Base-by-base conservation (phyloP, 2,797 vertebrate species). In the Melopsittacus undulatus region DNA sequence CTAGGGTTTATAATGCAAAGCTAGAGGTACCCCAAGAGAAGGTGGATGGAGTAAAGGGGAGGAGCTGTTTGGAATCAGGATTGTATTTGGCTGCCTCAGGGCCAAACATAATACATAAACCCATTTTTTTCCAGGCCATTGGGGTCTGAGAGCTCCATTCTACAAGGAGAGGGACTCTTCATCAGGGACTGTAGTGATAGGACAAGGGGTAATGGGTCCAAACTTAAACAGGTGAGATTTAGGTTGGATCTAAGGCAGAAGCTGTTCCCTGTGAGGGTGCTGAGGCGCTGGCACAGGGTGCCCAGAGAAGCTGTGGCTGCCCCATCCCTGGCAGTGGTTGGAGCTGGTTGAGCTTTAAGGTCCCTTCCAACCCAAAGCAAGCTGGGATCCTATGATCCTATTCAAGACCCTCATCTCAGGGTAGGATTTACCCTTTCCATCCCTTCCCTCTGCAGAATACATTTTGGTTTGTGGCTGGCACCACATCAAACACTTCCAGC, bases 401-500 rank as follows among this genome's bases (percentile, higher is more conserved):
- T 57, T 72, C 75, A 90, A 38, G 61, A 72, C 40, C 52, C 18
- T 86, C 3, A 3, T 70, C 70, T 92, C 40, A 23, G 16, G 42
- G 46, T 38, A 48, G 51, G 36, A 73, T 40, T 40, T 40, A 40
- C 66, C 66, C 64, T 81, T 96, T 87, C 90, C 5, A 3, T 66
- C 23, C 57, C 7, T 2, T 57, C n/a, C n/a, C n/a, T 72, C 51
- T 64, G 51, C 80, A 80, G 89, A 83, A 88, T 40, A 73, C 56
- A 51, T 86, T 89, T 88, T 51, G 45, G 38, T 43, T 43, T 83
- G 27, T 56, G 46, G 38, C 43, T 97, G 92, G 92, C 89, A 93
- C 18, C 14, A 48, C 87, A 92, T 97, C 94, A 96, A 95, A 90
- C 61, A 14, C 23, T 86, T 46, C 52, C 92, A 88, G 73, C 56